A percentile compares a stretch with the other conserved stretches of the same genome.
Evolutionary conservation across 2,888 invertebrate species (phyloP).

Genomic region (Metacarcinus magister): DNA sequence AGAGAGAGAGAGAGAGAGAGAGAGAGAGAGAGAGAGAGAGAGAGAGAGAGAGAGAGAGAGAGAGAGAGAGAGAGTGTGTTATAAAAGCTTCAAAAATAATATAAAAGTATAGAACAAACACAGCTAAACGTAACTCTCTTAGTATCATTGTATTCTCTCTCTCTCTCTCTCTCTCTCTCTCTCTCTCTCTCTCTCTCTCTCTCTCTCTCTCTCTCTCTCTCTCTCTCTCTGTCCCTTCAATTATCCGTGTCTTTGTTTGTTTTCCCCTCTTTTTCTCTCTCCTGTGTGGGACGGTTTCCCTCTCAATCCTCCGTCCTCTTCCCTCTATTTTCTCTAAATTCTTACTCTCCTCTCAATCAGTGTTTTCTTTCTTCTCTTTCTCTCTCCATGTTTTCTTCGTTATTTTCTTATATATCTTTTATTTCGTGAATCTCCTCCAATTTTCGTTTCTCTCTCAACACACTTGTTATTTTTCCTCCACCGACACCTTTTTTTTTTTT

Average conservation of each 20-base stretch:
- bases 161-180: not conserved
- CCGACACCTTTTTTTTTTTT: not conserved
- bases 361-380: not conserved
- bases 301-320: not conserved
- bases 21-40: not conserved
- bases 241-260: conserved; percentile 3
- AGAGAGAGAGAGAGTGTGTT: no score
- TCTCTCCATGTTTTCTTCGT: conserved; percentile 12
- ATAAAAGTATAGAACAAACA: not conserved
- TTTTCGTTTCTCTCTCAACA: conserved; percentile 26
- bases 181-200: conserved; percentile 41
- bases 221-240: not conserved
- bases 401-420: not conserved
- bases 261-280: not conserved
- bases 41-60: no score
- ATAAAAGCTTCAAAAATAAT: no score
- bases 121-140: not conserved
- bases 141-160: not conserved
- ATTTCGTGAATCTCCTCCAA: not conserved
- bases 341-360: conserved; percentile 8
- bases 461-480: not conserved
- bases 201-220: conserved; percentile 48
- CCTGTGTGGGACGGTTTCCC: not conserved
- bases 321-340: conserved; percentile 9
- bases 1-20: not conserved